Conservation (phyloP, 1,140 invertebrate species). For the Pinna nobilis region DNA sequence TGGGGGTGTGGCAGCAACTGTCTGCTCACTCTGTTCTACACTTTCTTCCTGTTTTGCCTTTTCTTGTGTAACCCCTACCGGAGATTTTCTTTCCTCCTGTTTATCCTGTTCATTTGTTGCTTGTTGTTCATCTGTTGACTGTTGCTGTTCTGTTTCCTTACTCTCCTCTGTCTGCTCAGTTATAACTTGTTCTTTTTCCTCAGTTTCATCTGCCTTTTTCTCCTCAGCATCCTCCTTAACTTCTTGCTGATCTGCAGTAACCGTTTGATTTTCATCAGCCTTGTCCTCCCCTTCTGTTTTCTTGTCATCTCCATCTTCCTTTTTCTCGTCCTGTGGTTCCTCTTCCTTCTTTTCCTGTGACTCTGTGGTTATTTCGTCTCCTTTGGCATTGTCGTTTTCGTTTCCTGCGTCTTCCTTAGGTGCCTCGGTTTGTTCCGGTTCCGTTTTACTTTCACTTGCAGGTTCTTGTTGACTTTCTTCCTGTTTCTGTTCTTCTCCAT, state of each 20-base stretch:
- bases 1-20: slow-evolving; percentile 15
- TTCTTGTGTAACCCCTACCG: neutral
- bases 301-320: slow-evolving; percentile 26
- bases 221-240: neutral
- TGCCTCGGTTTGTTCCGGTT: slow-evolving; percentile 5
- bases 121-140: slow-evolving; percentile 12
- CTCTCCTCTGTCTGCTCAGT: slow-evolving; percentile 14
- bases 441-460: too few species aligned
- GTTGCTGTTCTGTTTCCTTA: slow-evolving; percentile 7
- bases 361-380: neutral
- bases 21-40: slow-evolving; percentile 1
- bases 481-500: slow-evolving; percentile 7
- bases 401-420: slow-evolving; percentile 15
- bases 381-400: neutral
- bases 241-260: slow-evolving; percentile 8
- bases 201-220: slow-evolving; percentile 10
- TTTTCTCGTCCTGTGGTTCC: neutral
- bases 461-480: slow-evolving; percentile 1
- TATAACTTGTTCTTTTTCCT: slow-evolving; percentile 22
- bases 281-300: slow-evolving; percentile 23
- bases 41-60: slow-evolving; percentile 4
- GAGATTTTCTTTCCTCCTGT: neutral
- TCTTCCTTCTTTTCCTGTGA: neutral
- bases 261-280: slow-evolving; percentile 18
- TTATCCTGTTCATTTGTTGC: neutral